Base-by-base conservation (phyloP, 2,113 vertebrate species). In the Ammodytes dubius region DNA sequence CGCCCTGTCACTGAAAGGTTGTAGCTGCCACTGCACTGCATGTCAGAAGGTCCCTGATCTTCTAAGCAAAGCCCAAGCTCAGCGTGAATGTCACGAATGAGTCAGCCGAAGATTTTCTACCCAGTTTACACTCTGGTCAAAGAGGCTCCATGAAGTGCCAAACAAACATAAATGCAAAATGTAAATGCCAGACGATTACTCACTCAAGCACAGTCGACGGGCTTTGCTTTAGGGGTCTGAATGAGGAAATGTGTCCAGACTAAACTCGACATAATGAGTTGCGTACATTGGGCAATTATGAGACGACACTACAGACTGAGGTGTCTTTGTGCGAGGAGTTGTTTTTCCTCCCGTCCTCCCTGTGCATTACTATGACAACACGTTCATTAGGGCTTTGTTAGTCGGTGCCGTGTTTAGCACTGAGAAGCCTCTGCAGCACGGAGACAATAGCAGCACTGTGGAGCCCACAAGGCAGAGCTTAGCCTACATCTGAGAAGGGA, bases 321-420 rank as follows among this genome's bases (percentile, higher is more conserved):
- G 81, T 74, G 79, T 84, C 87, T 91, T 83, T 89, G 85, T 89
- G 82, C 63, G 78, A 86, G 85, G 88, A 88, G 85, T 93, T 91
- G 83, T 92, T 93, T 88, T 92, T 92, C 87, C 87, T 77, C 63
- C 87, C 92, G 65, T 91, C 88, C 83, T 92, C 88, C 70, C 89
- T 88, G 27, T 27, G 83, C 76, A 94, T 96, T 94, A 94, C 95
- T 95, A 95, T 95, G 95, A 95, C 94, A 95, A 96, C 95, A 92
- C 75, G 56, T 92, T 95, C 92, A 93, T 94, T 92, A 87, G 88
- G 74, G 80, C 86, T 78, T 87, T 88, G 83, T 83, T 90, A 89
- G 90, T 81, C 85, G n/a, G 65, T 81, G 86, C 90, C 77, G 76
- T 89, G 89, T 85, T 88, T 81, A 83, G 86, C 83, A 66, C 79